These are phyloP conservation scores for Sibirionetta formosa DNA, from an alignment of 2,797 vertebrate species.

Conservation along the genomic window DNA sequence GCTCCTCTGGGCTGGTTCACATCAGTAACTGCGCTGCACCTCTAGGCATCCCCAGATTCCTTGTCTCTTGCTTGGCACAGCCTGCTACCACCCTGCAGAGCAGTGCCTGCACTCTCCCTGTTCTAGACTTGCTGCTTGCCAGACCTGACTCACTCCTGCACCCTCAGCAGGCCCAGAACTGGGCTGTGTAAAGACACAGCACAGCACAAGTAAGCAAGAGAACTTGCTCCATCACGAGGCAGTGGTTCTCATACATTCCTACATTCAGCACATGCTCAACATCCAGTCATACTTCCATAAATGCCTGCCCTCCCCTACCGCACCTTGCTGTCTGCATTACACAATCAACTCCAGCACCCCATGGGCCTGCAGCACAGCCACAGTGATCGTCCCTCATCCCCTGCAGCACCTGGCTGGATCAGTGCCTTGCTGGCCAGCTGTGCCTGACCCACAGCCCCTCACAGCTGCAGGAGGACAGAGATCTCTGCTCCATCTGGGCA, in stretches of 20 bases:
- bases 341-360: not conserved
- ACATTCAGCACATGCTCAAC: not conserved
- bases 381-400: not conserved
- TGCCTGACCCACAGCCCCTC: not conserved
- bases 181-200: not conserved
- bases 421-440: not conserved
- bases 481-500: not conserved
- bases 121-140: not conserved
- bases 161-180: not conserved
- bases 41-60: accelerated
- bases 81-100: not conserved
- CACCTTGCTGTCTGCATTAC: not conserved
- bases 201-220: not conserved
- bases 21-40: not conserved
- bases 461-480: not conserved
- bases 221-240: not conserved
- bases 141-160: not conserved
- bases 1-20: not conserved
- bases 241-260: accelerated
- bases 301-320: not conserved
- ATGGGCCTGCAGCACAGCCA: accelerated
- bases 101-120: not conserved
- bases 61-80: not conserved
- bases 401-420: not conserved
- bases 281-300: not conserved